Evolutionary conservation across 2,888 invertebrate genomes (phyloP), one percentile per base, ranked within the genome.

Genomic region (Drosophila cyrtoloma): DNA sequence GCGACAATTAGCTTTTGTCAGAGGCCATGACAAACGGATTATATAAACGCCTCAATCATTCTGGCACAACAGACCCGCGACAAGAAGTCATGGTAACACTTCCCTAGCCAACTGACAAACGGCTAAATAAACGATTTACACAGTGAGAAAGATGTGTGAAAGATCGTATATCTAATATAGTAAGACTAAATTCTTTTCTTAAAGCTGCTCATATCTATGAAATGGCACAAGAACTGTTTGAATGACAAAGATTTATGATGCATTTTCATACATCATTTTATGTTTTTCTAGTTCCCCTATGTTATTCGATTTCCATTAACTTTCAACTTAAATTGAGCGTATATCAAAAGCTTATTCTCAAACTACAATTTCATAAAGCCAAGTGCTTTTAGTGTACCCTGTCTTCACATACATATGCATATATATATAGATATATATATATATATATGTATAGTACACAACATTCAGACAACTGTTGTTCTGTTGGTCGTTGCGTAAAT

Each of bases 21-120:
- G 74, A 77, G 79, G 79, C 76, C 83, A 79, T 85, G 87, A 85
- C 87, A 87, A 81, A 85, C 85, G 85, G 84, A 87, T 87, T 87
- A 85, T 76, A 79, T 77, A 79, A 86, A 87, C 84, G 85, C 80
- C 79, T 85, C 85, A 87, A 87, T 85, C 83, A 80, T 85, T 83
- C 68, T 66, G 77, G 52, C 67, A 73, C 71, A 74, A 62, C 71
- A 76, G 67, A 58, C 55, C 62, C 84, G 80, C 77, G 82, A 84
- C 80, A 80, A 76, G 75, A 74, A 81, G 79, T 74, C 77, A 83
- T 71, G 70, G 70, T 61, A 71, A 64, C 63, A 69, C 66, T 59
- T 59, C 57, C 30, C 62, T 63, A 22, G 39, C 50, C n/a, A 26
- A 22, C 59, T 12, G 60, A 53, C 76, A 47, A 59, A 28, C 64